phyloP scores from a whole-genome alignment of 1,140 invertebrate genomes.

The Papilio aristodemus region DNA sequence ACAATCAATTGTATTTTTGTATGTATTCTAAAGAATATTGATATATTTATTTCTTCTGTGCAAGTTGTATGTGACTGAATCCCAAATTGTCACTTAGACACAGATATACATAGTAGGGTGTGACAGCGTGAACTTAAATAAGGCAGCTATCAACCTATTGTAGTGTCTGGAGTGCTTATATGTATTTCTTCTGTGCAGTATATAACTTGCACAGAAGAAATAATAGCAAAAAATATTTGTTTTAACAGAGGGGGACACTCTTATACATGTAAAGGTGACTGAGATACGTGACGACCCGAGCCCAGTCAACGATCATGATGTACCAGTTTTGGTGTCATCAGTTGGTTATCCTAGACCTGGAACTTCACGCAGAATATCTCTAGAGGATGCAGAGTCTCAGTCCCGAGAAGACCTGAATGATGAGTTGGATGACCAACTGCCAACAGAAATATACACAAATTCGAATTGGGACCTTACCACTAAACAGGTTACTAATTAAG shows the following conservation, averaged over 20 bases:
- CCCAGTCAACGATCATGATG: constrained; percentile 93
- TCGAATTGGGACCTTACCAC: constrained; percentile 94
- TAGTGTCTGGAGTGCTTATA: too few species aligned
- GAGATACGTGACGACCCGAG: constrained; percentile 88
- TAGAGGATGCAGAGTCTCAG: constrained; percentile 44
- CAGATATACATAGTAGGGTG: too few species aligned
- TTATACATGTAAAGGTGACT: constrained; percentile 90
- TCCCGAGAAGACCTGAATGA: constrained; percentile 52
- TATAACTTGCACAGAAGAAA: too few species aligned
- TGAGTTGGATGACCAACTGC: constrained; percentile 53
- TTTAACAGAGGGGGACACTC: constrained; percentile 86
- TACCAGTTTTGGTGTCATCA: constrained; percentile 89
- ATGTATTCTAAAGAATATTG: background rate
- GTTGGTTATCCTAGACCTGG: constrained; percentile 78
- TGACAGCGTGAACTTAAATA: too few species aligned
- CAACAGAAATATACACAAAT: constrained; percentile 61
- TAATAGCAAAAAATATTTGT: background rate
- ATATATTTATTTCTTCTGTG: background rate
- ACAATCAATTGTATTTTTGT: background rate
- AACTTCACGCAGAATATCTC: constrained; percentile 41
- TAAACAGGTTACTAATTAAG: constrained; percentile 83
- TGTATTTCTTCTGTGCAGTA: too few species aligned
- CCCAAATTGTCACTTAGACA: too few species aligned
- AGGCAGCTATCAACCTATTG: too few species aligned
- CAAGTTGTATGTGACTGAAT: too few species aligned